Conservation (phyloP, 1,140 invertebrate species). For the Nasonia giraulti region DNA sequence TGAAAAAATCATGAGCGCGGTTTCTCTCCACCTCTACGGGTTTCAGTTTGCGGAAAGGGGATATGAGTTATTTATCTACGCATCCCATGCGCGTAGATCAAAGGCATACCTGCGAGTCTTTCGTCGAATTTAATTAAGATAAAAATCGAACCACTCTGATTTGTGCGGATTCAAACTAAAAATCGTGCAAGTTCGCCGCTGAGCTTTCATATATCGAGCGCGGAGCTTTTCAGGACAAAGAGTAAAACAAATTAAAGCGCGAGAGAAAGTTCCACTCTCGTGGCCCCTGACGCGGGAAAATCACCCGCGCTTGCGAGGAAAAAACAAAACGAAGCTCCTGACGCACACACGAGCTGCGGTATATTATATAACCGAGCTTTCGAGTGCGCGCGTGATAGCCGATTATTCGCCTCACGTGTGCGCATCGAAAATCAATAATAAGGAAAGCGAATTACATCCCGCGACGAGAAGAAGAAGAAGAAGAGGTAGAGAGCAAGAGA, state of each 20-base stretch:
- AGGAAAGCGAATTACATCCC: constrained; percentile 23
- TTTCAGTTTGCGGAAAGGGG: neutral
- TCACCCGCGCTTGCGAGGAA: neutral
- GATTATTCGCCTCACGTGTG: constrained; percentile 43
- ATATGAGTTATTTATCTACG: neutral
- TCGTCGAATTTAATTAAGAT: no score
- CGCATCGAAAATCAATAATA: constrained; percentile 30
- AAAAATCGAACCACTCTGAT: no score
- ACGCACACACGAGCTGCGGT: neutral
- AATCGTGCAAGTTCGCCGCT: no score
- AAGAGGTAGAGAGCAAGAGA: neutral
- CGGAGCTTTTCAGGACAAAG: no score
- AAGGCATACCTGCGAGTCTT: neutral
- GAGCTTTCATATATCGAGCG: no score
- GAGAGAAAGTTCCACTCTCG: no score
- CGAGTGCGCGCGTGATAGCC: constrained; percentile 3
- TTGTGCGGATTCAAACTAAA: no score
- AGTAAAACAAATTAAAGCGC: no score
- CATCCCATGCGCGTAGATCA: neutral
- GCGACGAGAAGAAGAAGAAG: neutral
- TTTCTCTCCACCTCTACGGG: no score
- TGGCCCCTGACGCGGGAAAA: no score
- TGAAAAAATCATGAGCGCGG: no score
- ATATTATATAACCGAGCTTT: constrained; percentile 1
- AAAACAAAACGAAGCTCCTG: neutral